Percentiles rank a stretch among this genome's conserved stretches.
phyloP scores from a whole-genome alignment of 1,140 invertebrate species.

The Ephestia elutella region DNA sequence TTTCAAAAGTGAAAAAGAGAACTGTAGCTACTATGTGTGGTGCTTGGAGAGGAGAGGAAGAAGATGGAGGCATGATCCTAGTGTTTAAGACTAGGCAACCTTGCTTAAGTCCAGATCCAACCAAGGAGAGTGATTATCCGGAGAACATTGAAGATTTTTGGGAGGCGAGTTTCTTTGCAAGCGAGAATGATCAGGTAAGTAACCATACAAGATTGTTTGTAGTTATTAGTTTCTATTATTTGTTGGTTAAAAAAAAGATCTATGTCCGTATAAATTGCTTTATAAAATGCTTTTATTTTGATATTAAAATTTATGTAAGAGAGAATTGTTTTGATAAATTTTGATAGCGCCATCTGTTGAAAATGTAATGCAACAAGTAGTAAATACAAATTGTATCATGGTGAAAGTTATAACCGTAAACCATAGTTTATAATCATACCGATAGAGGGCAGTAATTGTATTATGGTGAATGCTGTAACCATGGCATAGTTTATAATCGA shows the following conservation, averaged over 20 bases:
- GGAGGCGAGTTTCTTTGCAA: conserved; percentile 40
- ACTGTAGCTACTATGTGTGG: conserved; percentile 72
- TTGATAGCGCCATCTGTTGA: conserved; percentile 16
- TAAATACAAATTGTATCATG: neutral
- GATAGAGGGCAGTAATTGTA: conserved; percentile 2
- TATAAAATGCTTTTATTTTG: too few species aligned
- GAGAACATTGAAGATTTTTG: conserved; percentile 71
- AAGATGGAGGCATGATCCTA: conserved; percentile 64
- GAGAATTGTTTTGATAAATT: neutral
- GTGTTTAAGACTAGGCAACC: conserved; percentile 52
- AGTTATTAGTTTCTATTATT: neutral
- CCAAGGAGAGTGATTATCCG: conserved; percentile 50
- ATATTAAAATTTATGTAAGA: too few species aligned
- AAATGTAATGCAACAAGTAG: neutral
- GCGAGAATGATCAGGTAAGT: conserved; percentile 57
- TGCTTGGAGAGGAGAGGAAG: conserved; percentile 66
- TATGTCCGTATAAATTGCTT: too few species aligned
- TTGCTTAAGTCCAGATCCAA: conserved; percentile 62
- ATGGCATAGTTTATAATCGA: neutral
- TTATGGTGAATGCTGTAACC: too few species aligned
- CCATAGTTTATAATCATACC: neutral
- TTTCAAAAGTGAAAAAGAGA: conserved; percentile 25
- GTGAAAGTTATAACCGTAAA: neutral
- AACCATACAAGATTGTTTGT: conserved; percentile 16
- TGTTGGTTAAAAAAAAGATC: too few species aligned